These are phyloP conservation scores for Psephotus haematonotus DNA, from an alignment of 2,113 vertebrate species.

Conservation along the genomic window DNA sequence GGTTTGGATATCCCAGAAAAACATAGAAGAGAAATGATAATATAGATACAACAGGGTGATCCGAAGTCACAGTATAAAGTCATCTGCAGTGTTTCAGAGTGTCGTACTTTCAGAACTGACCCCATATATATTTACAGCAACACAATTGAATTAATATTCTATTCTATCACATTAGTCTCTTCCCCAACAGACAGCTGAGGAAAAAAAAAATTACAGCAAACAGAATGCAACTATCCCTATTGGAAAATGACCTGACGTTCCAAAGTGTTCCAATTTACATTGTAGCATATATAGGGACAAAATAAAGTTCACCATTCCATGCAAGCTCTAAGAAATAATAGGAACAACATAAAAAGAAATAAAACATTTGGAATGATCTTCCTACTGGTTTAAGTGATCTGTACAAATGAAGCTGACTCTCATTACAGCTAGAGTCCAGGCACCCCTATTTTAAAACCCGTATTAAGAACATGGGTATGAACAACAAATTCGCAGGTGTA, in stretches of 20 bases:
- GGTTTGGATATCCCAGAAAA: neutral
- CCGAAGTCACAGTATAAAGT: neutral
- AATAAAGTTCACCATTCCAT: neutral
- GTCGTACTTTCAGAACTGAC: neutral
- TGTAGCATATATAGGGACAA: rapidly evolving
- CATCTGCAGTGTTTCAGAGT: neutral
- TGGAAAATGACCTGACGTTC: neutral
- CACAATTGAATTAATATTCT: neutral
- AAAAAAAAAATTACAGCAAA: neutral
- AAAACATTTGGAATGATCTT: neutral
- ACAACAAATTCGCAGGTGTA: neutral
- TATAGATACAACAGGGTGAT: neutral
- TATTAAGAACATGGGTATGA: neutral
- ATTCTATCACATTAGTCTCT: neutral
- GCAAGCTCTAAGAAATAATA: neutral
- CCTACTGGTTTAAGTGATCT: neutral
- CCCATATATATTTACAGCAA: neutral
- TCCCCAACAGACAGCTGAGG: neutral
- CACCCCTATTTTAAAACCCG: neutral
- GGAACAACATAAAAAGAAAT: neutral
- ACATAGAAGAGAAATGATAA: neutral
- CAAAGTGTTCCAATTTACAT: neutral
- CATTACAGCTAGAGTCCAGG: neutral
- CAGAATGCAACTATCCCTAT: neutral
- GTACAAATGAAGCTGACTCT: neutral